Base-by-base conservation (phyloP, 2,888 invertebrate species). In the Drosophila incognita region DNA sequence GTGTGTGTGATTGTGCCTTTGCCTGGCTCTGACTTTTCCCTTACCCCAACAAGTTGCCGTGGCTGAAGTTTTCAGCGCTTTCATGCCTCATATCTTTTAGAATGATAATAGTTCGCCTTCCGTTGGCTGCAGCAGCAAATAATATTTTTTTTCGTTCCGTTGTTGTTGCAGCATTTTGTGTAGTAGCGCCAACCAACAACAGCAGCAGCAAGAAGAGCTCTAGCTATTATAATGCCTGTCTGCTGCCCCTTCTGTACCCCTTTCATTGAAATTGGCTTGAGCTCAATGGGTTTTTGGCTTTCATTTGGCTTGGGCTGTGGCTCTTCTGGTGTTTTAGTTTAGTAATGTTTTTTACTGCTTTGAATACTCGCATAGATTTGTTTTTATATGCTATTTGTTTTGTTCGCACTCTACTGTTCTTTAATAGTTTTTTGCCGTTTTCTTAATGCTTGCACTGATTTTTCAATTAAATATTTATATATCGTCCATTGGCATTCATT, bases 31-130 rank as follows among this genome's bases (percentile, higher is more conserved):
- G 70, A 46, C 59, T 63, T 61, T 69, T 65, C 83, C 79, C 72
- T 79, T 78, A 59, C 73, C 74, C 70, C 74, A 71, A 63, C 79
- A 57, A 54, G 66, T 71, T 74, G 70, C 62, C 62, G 69, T 69
- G 69, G 81, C 69, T 77, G 65, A 74, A 76, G 81, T 81, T 83
- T 81, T 83, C 75, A 76, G 85, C 83, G 72, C 75, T 75, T 62
- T 82, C 70, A 72, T 84, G 77, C 63, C 76, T 89, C 79, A 85
- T 88, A 84, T 87, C 82, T 85, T 83, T 74, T 77, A 73, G 83
- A 87, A 90, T 85, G 83, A 87, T 87, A 90, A 89, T 87, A 84
- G 89, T 89, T 74, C 56, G 81, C 87, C 84, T 89, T 90, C 82
- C 74, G 84, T 79, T 82, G 75, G 58, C 63, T 54, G 63, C 79